Percentiles rank a stretch among this genome's conserved stretches.
Evolutionary conservation across 35 echinoderm and acorn worm species (phyloP).

Genomic region (Anneissia japonica): DNA sequence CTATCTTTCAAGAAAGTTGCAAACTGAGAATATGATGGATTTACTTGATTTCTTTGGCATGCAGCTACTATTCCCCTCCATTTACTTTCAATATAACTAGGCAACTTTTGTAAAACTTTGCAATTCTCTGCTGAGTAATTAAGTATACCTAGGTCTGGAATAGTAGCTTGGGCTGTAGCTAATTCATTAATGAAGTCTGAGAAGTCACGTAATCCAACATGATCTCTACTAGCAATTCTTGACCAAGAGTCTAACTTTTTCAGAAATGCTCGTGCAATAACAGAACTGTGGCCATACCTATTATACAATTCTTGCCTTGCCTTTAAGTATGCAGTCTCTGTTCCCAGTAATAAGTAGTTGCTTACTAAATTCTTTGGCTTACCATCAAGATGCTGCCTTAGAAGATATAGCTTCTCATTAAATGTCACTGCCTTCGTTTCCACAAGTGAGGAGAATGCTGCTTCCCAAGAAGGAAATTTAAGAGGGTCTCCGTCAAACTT

Average conservation of each 20-base stretch:
- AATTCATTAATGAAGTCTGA: conserved; percentile 22
- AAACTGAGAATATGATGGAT: conserved; percentile 21
- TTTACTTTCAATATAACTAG: conserved; percentile 9
- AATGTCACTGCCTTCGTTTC: neutral
- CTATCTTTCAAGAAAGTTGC: neutral
- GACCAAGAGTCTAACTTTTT: neutral
- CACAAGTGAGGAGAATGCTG: neutral
- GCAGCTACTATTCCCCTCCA: conserved; percentile 1
- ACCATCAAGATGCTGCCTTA: neutral
- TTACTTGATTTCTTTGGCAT: neutral
- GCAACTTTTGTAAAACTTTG: conserved; percentile 13
- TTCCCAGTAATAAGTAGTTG: conserved; percentile 27
- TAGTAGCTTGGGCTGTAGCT: neutral
- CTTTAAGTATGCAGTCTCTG: conserved; percentile 15
- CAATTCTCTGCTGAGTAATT: conserved; percentile 22
- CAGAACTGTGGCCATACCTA: conserved; percentile 22
- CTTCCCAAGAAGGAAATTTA: neutral
- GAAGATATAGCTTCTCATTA: neutral
- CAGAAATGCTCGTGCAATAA: neutral
- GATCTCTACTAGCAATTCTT: neutral
- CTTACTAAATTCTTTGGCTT: conserved; percentile 20
- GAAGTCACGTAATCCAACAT: conserved; percentile 10
- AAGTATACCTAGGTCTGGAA: conserved; percentile 6
- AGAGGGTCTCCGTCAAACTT: neutral
- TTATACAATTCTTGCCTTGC: conserved; percentile 7